These are phyloP conservation scores for Heterotilapia buettikoferi DNA, from an alignment of 2,113 vertebrate species.

Conservation along the genomic window DNA sequence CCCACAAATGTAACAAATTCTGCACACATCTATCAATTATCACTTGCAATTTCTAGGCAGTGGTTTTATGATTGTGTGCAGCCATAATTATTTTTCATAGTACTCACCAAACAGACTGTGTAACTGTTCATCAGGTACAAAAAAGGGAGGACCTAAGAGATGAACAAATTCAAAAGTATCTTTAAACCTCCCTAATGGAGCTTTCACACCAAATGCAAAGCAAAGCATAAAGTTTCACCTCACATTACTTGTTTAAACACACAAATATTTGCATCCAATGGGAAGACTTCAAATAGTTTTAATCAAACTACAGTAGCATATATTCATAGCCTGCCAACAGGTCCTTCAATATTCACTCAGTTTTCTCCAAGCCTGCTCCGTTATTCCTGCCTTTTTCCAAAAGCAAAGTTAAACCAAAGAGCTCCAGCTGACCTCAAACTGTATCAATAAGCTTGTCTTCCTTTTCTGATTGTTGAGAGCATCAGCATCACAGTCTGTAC, in stretches of 20 bases:
- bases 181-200: not conserved
- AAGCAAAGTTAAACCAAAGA: not conserved
- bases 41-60: not conserved
- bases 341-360: not conserved
- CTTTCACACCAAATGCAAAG: not conserved
- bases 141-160: conserved; percentile 66
- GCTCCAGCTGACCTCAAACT: not conserved
- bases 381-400: not conserved
- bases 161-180: not conserved
- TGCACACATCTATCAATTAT: not conserved
- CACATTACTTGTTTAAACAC: not conserved
- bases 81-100: not conserved
- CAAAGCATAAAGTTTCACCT: not conserved
- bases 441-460: not conserved
- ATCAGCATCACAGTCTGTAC: not conserved
- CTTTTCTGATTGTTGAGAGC: not conserved
- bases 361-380: not conserved
- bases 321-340: not conserved
- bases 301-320: not conserved
- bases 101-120: conserved; percentile 65
- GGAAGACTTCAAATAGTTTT: not conserved
- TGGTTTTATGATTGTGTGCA: not conserved
- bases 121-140: conserved; percentile 62
- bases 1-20: not conserved
- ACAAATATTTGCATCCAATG: not conserved